Percentiles rank a stretch among this genome's conserved stretches.
Conservation (phyloP, 30 jellyfish, hydroid and myxozoan genomes). For the Chrysaora quinquecirrha region DNA sequence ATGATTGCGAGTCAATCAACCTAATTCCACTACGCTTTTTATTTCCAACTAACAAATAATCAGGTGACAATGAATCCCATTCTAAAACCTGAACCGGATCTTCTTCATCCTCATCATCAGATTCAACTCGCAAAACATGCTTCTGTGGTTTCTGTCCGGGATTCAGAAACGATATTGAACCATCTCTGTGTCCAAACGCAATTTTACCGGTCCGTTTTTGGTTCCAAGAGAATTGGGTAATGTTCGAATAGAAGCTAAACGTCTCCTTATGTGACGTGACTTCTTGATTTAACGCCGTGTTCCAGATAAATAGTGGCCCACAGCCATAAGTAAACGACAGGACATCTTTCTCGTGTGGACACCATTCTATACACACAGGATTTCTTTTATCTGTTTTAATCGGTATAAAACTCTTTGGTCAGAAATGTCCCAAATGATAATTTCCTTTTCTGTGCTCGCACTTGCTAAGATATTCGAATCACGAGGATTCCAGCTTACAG, state of each 20-base stretch:
- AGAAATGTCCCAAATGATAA: conserved; percentile 73
- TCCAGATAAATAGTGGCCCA: conserved; percentile 77
- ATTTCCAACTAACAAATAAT: conserved; percentile 59
- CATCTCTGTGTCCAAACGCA: conserved; percentile 83
- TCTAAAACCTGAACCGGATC: conserved; percentile 66
- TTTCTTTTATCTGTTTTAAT: conserved; percentile 39
- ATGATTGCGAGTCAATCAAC: conserved; percentile 67
- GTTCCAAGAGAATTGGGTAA: conserved; percentile 70
- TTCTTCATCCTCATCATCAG: conserved; percentile 47
- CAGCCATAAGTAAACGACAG: conserved; percentile 43
- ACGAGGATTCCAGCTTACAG: conserved; percentile 71
- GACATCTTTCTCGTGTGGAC: conserved; percentile 65
- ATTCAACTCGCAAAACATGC: conserved; percentile 56
- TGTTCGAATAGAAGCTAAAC: conserved; percentile 35
- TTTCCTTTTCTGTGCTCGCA: conserved; percentile 66
- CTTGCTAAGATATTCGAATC: conserved; percentile 69
- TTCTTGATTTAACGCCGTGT: conserved; percentile 19
- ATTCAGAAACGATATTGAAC: conserved; percentile 58
- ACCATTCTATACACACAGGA: conserved; percentile 76
- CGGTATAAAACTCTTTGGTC: conserved; percentile 54
- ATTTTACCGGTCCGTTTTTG: conserved; percentile 42
- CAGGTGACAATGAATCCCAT: conserved; percentile 84
- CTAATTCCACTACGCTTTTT: conserved; percentile 57
- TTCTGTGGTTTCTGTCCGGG: conserved; percentile 69
- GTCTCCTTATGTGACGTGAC: conserved; percentile 48